These are phyloP conservation scores for Tychaedon coryphoeus DNA, from an alignment of 2,113 vertebrate genomes.

Conservation along the genomic window DNA sequence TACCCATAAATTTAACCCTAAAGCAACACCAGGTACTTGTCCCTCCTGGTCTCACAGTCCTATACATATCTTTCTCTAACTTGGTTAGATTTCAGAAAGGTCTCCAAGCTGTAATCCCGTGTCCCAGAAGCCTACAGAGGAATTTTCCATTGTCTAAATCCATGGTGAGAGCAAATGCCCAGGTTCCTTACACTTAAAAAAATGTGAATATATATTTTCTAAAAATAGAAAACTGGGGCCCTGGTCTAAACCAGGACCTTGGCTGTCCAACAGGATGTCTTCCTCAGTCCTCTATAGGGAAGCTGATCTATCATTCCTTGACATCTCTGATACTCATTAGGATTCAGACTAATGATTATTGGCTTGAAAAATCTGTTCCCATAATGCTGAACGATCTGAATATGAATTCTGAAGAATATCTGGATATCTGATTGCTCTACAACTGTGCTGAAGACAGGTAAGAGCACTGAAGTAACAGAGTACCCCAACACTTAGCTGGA, in stretches of 20 bases:
- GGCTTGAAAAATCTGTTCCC: neutral
- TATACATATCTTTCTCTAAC: neutral
- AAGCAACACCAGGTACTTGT: neutral
- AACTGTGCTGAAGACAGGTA: neutral
- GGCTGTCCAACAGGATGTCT: neutral
- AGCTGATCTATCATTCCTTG: neutral
- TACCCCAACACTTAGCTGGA: neutral
- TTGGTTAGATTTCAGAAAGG: neutral
- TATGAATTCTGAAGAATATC: neutral
- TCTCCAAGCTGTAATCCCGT: neutral
- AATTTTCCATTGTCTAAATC: neutral
- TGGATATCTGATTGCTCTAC: neutral
- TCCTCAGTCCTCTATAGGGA: neutral
- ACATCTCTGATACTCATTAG: neutral
- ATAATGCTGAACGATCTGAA: neutral
- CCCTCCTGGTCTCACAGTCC: neutral
- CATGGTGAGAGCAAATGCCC: neutral
- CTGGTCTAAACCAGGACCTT: neutral
- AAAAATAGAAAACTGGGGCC: neutral
- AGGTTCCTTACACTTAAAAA: neutral
- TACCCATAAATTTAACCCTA: neutral
- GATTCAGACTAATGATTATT: neutral
- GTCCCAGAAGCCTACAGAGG: neutral
- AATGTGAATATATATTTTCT: neutral
- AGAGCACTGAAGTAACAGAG: neutral